Evolutionary conservation across 2,797 vertebrate genomes (phyloP).

Genomic region (Megaceryle alcyon): DNA sequence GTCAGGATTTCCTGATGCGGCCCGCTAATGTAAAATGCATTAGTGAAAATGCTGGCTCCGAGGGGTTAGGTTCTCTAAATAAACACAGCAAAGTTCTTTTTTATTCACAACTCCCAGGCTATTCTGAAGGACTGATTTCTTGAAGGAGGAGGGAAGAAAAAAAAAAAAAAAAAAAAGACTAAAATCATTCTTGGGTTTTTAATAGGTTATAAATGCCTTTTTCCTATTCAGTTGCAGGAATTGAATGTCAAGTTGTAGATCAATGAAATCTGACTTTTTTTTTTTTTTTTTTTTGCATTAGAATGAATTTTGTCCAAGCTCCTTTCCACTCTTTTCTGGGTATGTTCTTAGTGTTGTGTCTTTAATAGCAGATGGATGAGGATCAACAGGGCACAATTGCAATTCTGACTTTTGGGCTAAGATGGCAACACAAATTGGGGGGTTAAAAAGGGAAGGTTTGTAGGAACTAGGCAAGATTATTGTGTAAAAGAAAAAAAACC

Average conservation of each 20-base stretch:
- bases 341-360: background rate
- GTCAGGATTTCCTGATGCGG: slow-evolving; percentile 82
- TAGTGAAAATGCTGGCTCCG: slow-evolving; percentile 79
- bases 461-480: background rate
- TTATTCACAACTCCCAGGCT: slow-evolving; percentile 68
- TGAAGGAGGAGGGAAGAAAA: background rate
- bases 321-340: background rate
- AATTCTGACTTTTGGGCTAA: background rate
- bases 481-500: background rate
- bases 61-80: slow-evolving; percentile 81
- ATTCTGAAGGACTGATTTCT: slow-evolving; percentile 69
- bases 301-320: slow-evolving; percentile 26
- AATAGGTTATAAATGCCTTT: slow-evolving; percentile 66
- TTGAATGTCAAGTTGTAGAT: slow-evolving; percentile 57
- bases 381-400: background rate
- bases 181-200: slow-evolving; percentile 72
- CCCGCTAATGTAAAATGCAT: slow-evolving; percentile 84
- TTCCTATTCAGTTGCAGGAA: slow-evolving; percentile 58
- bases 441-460: background rate
- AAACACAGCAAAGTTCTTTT: slow-evolving; percentile 75
- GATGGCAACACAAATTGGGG: background rate
- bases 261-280: slow-evolving; percentile 30
- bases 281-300: slow-evolving; percentile 17
- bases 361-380: background rate
- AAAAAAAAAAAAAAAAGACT: background rate